phyloP scores from a whole-genome alignment of 2,797 vertebrate genomes.

The Acrossocheilus wenchowensis region DNA sequence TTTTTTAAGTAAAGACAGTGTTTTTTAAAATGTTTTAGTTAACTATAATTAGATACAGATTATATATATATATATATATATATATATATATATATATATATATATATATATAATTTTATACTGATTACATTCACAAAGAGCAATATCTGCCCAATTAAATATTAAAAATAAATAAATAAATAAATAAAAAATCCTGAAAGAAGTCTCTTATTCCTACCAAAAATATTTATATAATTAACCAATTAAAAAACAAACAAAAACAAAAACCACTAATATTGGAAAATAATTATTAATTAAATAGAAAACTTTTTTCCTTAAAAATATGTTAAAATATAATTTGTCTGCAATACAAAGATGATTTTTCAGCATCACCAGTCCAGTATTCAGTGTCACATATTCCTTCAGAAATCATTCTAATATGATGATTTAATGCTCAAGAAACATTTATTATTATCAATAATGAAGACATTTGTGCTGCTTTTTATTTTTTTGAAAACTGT shows the following conservation, averaged over 20 bases:
- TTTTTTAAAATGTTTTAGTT: no score
- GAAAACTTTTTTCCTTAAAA: no score
- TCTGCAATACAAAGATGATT: not conserved
- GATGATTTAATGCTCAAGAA: not conserved
- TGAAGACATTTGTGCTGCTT: not conserved
- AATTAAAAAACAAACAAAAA: no score
- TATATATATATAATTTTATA: no score
- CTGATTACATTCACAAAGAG: not conserved
- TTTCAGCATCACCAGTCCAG: not conserved
- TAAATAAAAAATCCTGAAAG: no score
- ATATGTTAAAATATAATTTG: no score
- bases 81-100: no score
- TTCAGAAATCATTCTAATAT: not conserved
- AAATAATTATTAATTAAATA: not conserved
- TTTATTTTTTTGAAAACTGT: not conserved
- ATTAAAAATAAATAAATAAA: no score
- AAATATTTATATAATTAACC: not conserved
- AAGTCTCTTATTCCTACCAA: no score
- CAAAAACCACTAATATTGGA: not conserved
- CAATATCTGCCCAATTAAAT: not conserved
- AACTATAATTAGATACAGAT: no score
- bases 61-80: no score
- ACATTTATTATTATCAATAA: not conserved
- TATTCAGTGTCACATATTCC: not conserved
- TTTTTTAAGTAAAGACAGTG: no score